Base-by-base conservation (phyloP, 64 coral and sea anemone genomes). In the Platygyra sinensis region DNA sequence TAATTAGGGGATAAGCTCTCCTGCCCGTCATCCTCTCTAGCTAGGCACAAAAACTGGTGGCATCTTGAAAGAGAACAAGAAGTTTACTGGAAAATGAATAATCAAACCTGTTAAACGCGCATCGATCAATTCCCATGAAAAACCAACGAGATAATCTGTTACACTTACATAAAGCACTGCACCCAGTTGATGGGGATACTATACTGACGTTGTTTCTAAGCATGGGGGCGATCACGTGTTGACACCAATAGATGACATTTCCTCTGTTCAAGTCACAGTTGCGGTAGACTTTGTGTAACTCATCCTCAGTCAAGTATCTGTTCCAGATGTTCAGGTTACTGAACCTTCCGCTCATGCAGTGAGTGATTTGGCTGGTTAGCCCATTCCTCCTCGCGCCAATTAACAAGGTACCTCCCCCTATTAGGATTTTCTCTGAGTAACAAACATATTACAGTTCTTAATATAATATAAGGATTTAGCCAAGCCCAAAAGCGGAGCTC, bases 281-380 rank as follows among this genome's bases (percentile, higher is more conserved):
- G 71, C 49, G 50, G 59, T 89, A 65, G 8, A 89, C 32, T 19
- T 89, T 78, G 1, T 30, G 50, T 27, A 89, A 57, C 20, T 89
- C 74, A 38, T 65, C 30, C 2, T 25, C 72, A 5, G 22, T 78
- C 27, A 89, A 18, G 22, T 62, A 27, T 50, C 25, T 89, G 75
- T 50, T 42, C 87, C 87, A 89, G 1, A 89, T 79, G 32, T 78
- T 89, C 55, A 89, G 5, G 60, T 39, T 54, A 63, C 87, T 89
- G 28, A 89, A 39, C 7, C 72, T 89, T 76, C 87, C 87, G 31
- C 65, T 65, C 30, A 83, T 20, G 20, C 20, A 31, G 0, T 83
- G 10, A 67, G 32, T 10, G 29, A 83, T 19, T 24, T 2, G 7
- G 17, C 60, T 32, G 19, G 0, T 39, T 10, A 10, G 10, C 24